These are phyloP conservation scores for Pseudorasbora parva DNA, from an alignment of 2,113 vertebrate genomes.

Conservation along the genomic window DNA sequence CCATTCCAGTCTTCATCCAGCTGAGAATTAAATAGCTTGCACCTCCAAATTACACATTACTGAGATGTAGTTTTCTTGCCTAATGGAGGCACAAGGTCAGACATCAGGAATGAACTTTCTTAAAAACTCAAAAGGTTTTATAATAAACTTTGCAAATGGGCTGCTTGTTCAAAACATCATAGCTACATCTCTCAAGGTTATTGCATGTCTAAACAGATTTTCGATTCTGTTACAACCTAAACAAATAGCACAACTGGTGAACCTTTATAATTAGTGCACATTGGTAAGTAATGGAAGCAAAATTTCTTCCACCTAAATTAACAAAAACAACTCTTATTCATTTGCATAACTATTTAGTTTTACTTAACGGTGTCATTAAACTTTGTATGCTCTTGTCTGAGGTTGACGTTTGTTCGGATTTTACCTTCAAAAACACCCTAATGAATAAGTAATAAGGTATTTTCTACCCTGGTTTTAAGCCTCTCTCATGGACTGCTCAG, in stretches of 20 bases:
- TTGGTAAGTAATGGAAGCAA: neutral
- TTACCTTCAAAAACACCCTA: no score
- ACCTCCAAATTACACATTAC: constrained; percentile 23
- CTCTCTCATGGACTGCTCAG: no score
- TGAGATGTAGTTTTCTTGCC: neutral
- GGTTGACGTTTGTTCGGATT: no score
- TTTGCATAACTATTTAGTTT: neutral
- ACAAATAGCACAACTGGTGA: neutral
- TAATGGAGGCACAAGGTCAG: neutral
- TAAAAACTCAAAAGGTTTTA: neutral
- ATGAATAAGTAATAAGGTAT: no score
- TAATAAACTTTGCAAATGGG: neutral
- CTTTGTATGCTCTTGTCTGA: no score
- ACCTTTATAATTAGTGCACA: no score
- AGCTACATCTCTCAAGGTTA: constrained; percentile 2
- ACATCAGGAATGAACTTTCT: neutral
- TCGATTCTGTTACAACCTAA: neutral
- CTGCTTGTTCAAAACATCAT: neutral
- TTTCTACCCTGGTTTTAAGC: no score
- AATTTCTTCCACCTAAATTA: neutral
- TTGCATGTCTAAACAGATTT: neutral
- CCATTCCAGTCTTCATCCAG: constrained; percentile 1
- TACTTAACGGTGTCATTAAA: neutral
- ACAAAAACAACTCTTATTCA: neutral
- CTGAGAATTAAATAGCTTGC: constrained; percentile 20